Conservation (phyloP, 2,888 invertebrate genomes). For the Chydorus sphaericus region DNA sequence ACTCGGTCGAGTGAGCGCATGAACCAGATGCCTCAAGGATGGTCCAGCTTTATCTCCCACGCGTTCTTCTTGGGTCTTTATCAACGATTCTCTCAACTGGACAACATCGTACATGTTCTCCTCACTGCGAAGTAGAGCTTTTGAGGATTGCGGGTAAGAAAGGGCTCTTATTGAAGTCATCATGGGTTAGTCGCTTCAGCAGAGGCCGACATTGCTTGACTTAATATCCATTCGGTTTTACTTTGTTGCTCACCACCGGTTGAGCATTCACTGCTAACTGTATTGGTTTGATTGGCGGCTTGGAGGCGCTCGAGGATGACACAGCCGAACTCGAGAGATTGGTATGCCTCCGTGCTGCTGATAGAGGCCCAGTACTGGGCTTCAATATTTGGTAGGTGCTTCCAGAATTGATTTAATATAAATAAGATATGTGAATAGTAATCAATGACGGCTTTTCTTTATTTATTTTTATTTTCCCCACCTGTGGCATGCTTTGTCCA, state of each 20-base stretch:
- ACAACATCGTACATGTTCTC: constrained; percentile 53
- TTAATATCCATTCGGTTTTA: constrained; percentile 50
- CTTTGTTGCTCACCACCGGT: constrained; percentile 50
- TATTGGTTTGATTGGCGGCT: constrained; percentile 34
- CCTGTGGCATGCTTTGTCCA: constrained; percentile 4
- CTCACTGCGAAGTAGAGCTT: constrained; percentile 67
- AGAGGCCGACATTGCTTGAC: constrained; percentile 51
- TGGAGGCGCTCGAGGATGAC: constrained; percentile 44
- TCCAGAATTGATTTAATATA: constrained; percentile 26
- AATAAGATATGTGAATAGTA: too few relatives aligned
- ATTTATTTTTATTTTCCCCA: neutral
- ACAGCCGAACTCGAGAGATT: constrained; percentile 47
- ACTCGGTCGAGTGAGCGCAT: constrained; percentile 47
- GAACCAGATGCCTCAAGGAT: constrained; percentile 53
- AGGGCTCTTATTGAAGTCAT: constrained; percentile 56
- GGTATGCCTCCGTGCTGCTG: constrained; percentile 36
- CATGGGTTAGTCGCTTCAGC: constrained; percentile 42
- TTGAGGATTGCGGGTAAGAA: constrained; percentile 74
- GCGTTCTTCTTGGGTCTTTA: constrained; percentile 51
- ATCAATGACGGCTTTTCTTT: neutral
- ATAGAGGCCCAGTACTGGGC: constrained; percentile 38
- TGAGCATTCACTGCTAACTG: constrained; percentile 44
- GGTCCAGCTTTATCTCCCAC: constrained; percentile 49
- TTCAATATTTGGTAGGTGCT: constrained; percentile 31
- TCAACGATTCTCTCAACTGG: constrained; percentile 52